Percentiles rank a stretch among this genome's conserved stretches.
Evolutionary conservation across 2,888 invertebrate species (phyloP).

Genomic region (Plutella xylostella): DNA sequence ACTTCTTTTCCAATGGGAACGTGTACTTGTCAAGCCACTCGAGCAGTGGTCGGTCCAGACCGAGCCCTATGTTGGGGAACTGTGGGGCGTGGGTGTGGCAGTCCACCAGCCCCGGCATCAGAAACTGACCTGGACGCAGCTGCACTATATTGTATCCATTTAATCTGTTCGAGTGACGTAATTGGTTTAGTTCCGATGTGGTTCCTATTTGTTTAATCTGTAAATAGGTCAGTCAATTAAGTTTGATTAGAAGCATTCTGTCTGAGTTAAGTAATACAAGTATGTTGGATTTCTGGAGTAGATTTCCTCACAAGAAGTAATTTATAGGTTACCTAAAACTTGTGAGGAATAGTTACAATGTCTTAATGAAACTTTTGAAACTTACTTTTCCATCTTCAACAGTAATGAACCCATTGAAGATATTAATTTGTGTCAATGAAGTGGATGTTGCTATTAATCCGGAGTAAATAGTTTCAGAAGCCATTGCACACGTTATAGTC

Average conservation of each 20-base stretch:
- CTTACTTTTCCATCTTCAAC: slow-evolving; percentile 71
- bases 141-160: slow-evolving; percentile 26
- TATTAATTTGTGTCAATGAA: slow-evolving; percentile 27
- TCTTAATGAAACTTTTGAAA: no score
- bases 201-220: slow-evolving; percentile 41
- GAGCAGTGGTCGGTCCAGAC: slow-evolving; percentile 81
- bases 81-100: slow-evolving; percentile 93
- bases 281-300: no score
- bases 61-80: slow-evolving; percentile 86
- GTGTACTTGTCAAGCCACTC: slow-evolving; percentile 91
- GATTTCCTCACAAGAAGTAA: no score
- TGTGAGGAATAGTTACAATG: no score
- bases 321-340: no score
- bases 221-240: slow-evolving; percentile 15
- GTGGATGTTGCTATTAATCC: slow-evolving; percentile 39
- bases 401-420: slow-evolving; percentile 65
- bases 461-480: slow-evolving; percentile 32
- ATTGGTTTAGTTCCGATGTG: slow-evolving; percentile 24
- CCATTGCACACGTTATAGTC: slow-evolving; percentile 23
- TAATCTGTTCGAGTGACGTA: slow-evolving; percentile 23
- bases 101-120: slow-evolving; percentile 91
- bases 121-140: slow-evolving; percentile 67
- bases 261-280: no score
- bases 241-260: background rate
- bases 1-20: slow-evolving; percentile 84